Conservation (phyloP, 2,888 invertebrate genomes). For the Pegoplata infirma region DNA sequence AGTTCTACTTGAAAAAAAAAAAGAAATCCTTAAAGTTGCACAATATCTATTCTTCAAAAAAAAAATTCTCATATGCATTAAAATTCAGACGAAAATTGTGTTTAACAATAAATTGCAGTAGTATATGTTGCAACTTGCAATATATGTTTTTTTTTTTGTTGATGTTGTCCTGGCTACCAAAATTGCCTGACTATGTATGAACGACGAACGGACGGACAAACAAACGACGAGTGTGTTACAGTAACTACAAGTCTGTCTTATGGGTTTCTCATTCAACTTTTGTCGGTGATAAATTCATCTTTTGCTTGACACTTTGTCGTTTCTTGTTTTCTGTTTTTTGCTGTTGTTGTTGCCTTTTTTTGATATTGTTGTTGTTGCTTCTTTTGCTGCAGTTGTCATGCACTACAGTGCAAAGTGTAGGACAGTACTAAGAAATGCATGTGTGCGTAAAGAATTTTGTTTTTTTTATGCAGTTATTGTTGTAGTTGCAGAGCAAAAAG, state of each 20-base stretch:
- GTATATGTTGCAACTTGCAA: slow-evolving; percentile 31
- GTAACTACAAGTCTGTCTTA: slow-evolving; percentile 50
- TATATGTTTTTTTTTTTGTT: slow-evolving; percentile 16
- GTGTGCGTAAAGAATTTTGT: slow-evolving; percentile 49
- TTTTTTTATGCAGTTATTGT: slow-evolving; percentile 12
- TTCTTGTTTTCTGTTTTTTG: slow-evolving; percentile 38
- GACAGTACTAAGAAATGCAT: slow-evolving; percentile 45
- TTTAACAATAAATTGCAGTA: slow-evolving; percentile 40
- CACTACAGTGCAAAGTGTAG: slow-evolving; percentile 38
- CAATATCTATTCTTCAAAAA: not conserved
- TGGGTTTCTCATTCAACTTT: slow-evolving; percentile 60
- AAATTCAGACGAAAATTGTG: slow-evolving; percentile 29
- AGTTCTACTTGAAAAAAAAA: too few relatives aligned
- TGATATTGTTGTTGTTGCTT: not conserved
- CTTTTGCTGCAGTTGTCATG: not conserved
- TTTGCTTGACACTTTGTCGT: slow-evolving; percentile 69
- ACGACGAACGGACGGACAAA: too few relatives aligned
- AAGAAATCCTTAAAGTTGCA: too few relatives aligned
- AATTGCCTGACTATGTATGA: slow-evolving; percentile 16
- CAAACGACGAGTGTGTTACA: slow-evolving; percentile 5
- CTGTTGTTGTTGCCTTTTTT: not conserved
- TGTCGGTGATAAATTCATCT: slow-evolving; percentile 72
- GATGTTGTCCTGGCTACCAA: slow-evolving; percentile 54
- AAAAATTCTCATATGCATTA: slow-evolving; percentile 14
- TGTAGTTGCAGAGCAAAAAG: slow-evolving; percentile 33